Conservation (phyloP, 2,113 vertebrate species). For the Formicarius rufipectus region DNA sequence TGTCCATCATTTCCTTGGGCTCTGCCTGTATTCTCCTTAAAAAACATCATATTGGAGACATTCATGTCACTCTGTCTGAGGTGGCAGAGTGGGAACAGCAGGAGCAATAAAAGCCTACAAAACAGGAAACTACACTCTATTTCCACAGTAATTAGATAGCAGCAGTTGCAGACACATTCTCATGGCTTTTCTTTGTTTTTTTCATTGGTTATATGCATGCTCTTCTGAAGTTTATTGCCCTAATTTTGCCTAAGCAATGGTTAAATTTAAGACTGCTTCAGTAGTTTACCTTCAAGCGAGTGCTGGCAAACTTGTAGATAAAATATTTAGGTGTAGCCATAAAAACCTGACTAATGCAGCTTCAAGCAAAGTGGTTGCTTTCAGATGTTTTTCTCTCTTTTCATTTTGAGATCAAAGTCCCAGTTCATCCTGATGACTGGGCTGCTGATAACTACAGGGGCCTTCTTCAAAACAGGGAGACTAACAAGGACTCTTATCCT, state of each 20-base stretch:
- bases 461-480: background rate
- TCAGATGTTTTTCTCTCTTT: background rate
- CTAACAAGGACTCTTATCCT: background rate
- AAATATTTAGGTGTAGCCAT: background rate
- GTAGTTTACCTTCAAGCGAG: background rate
- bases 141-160: background rate
- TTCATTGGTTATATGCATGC: background rate
- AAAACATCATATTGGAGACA: background rate
- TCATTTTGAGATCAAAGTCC: background rate
- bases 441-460: background rate
- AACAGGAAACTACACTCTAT: background rate
- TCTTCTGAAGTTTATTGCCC: background rate
- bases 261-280: background rate
- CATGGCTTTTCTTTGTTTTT: background rate
- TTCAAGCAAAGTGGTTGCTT: background rate
- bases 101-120: background rate
- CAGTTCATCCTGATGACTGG: background rate
- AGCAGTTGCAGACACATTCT: background rate
- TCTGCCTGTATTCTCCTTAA: background rate
- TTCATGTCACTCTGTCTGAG: background rate
- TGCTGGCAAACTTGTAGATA: background rate
- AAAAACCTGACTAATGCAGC: background rate
- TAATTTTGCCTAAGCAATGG: background rate
- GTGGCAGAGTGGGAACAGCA: background rate
- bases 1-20: fast-evolving